Evolutionary conservation across 2,797 vertebrate species (phyloP).

Genomic region (Pseudomugil gertrudae): DNA sequence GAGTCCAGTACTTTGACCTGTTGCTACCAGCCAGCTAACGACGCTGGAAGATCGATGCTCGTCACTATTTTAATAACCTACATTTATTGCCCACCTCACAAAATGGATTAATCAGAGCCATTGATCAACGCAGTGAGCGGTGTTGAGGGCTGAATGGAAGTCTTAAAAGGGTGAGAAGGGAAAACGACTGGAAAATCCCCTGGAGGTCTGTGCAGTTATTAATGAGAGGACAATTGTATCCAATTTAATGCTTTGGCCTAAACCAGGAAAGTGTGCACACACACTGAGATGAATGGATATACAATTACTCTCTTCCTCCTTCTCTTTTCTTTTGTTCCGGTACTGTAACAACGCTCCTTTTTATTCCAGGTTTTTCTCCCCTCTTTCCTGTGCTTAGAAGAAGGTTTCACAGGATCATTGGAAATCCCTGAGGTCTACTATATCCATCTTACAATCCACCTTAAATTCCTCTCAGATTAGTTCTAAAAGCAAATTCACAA

Average conservation of each 20-base stretch:
- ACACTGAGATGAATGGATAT: neutral
- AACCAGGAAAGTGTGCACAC: slow-evolving; percentile 11
- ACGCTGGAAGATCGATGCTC: slow-evolving; percentile 39
- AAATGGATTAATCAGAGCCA: slow-evolving; percentile 69
- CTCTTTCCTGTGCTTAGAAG: neutral
- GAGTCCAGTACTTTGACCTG: slow-evolving; percentile 28
- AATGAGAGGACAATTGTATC: slow-evolving; percentile 51
- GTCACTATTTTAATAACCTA: slow-evolving; percentile 60
- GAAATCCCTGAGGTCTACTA: slow-evolving; percentile 51
- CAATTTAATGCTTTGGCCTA: slow-evolving; percentile 36
- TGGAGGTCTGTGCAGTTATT: slow-evolving; percentile 53
- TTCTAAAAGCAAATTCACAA: slow-evolving; percentile 31
- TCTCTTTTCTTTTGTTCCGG: neutral
- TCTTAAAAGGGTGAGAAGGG: slow-evolving; percentile 31
- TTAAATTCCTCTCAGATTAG: slow-evolving; percentile 28
- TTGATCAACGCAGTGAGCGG: slow-evolving; percentile 49
- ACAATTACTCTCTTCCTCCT: neutral
- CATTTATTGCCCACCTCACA: slow-evolving; percentile 63
- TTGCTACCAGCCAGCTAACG: slow-evolving; percentile 24
- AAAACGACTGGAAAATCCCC: slow-evolving; percentile 46
- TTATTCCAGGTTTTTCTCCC: neutral
- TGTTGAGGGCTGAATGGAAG: slow-evolving; percentile 27
- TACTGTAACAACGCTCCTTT: neutral
- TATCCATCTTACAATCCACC: slow-evolving; percentile 34
- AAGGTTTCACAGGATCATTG: slow-evolving; percentile 46